Base-by-base conservation (phyloP, 2,888 invertebrate genomes). In the Tridacna gigas region DNA sequence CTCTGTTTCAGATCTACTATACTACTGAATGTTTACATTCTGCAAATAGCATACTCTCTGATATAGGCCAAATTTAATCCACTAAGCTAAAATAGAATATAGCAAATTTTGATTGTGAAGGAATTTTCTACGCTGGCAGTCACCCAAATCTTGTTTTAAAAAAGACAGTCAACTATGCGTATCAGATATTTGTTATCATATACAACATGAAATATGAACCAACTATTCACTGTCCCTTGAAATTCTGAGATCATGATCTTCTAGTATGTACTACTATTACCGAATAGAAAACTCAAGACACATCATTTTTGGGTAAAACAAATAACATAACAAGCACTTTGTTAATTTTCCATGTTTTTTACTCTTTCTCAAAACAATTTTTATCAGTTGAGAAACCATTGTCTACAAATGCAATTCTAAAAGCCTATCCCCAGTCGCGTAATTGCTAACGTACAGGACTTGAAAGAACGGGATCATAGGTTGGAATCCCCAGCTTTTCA, bases 81-180 rank as follows among this genome's bases (percentile, higher is more conserved):
- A 37, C 37, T 37, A 37, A 37, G 37, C 37, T 37, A 37, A 2
- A 37, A 37, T 37, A 37, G 37, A 37, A 37, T 45, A 22, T 45
- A 51, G 48, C 51, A 71, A 47, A 71, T 71, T 71, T 71, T 28
- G 71, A 71, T 51, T 56, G 56, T 56, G 20, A 56, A 56, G 56
- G 56, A 56, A 56, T 56, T n/a, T 56, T 56, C 56, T 56, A 56
- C 3, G 66, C 73, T 84, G 80, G 80, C 81, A 26, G 18, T 60
- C 51, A 69, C 69, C 75, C 77, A 74, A 80, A 74, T 48, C 63
- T 66, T 71, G 67, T 81, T 48, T 51, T 67, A 45, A 77, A 73
- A 77, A 80, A 74, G 69, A 69, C 25, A 66, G 67, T 67, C 74
- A 77, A 69, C 75, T 75, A 78, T 74, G 74, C 71, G 69, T 83